Evolutionary conservation across 2,797 vertebrate species (phyloP).

Genomic region (Acestrorhynchus altus): DNA sequence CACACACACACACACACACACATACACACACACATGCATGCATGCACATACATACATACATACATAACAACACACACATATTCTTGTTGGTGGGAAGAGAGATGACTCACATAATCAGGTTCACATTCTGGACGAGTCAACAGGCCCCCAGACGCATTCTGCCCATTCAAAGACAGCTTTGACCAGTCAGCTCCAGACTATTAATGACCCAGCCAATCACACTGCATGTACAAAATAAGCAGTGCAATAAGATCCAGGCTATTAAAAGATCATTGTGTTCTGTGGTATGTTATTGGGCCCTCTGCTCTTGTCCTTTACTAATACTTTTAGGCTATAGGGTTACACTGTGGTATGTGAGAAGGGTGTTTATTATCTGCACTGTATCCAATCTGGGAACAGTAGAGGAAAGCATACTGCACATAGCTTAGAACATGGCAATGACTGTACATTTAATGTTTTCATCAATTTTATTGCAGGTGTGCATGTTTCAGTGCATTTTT

Average conservation of each 20-base stretch:
- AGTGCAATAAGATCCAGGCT: not conserved
- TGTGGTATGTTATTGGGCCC: slow-evolving; percentile 23
- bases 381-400: slow-evolving; percentile 22
- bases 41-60: slow-evolving; percentile 15
- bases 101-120: slow-evolving; percentile 48
- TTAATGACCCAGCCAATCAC: slow-evolving; percentile 14
- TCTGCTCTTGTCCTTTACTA: slow-evolving; percentile 12
- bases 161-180: slow-evolving; percentile 16
- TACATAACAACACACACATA: slow-evolving; percentile 29
- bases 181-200: not conserved
- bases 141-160: slow-evolving; percentile 26
- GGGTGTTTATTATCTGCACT: slow-evolving; percentile 26
- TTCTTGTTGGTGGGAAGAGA: slow-evolving; percentile 23
- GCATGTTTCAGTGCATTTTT: no score
- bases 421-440: not conserved
- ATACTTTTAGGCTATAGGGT: slow-evolving; percentile 24
- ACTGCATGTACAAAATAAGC: not conserved
- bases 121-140: slow-evolving; percentile 44
- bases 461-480: not conserved
- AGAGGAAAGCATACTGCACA: not conserved
- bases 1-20: no score
- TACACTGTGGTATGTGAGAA: slow-evolving; percentile 29
- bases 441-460: not conserved
- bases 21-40: no score
- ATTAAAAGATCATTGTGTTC: slow-evolving; percentile 38